Evolutionary conservation across 2,113 vertebrate genomes (phyloP), one percentile per base, ranked within the genome.

Genomic region (Pedionomus torquatus): DNA sequence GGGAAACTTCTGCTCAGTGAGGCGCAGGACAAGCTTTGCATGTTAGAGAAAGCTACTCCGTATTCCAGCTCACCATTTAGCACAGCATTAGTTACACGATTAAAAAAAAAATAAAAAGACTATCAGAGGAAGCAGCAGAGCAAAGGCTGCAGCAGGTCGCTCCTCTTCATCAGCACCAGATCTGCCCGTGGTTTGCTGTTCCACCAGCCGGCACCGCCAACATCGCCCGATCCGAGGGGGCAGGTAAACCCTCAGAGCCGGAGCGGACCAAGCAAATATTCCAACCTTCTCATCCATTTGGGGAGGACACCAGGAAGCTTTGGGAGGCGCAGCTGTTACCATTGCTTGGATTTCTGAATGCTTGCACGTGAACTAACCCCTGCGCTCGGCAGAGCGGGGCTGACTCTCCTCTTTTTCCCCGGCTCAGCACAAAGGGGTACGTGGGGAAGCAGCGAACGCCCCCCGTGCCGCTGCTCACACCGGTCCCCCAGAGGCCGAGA

Each of bases 401-500:
- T 30, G 64, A n/a, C 28, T 44, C 24, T 10, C 39, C 30, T 19
- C 44, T 24, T 41, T 8, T 66, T 30, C 75, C 8, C 35, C 2
- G 23, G 43, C 28, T 8, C 3, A 7, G 68, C 65, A 31, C 35
- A 79, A 30, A 30, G 37, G 31, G n/a, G 41, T 4, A 16, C 7
- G 0, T 0, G 21, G 10, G 51, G 21, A 11, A 49, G 21, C 4
- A 2, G 33, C 13, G 1, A 0, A 11, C 2, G 3, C 21, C 11
- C 43, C 49, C 84, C n/a, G 63, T 2, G 23, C 58, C 7, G 6
- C 66, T 30, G 60, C 81, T 91, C 43, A 70, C 51, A 1, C 43
- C n/a, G 25, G 0, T 52, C 71, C 33, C 74, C 65, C 57, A 49
- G 6, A 52, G 16, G 30, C 74, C 51, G 25, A 17, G 55, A 63